Percentiles rank a stretch among this genome's conserved stretches.
These are phyloP conservation scores for Balanococcus diminutus DNA, from an alignment of 2,888 invertebrate genomes.

Conservation along the genomic window DNA sequence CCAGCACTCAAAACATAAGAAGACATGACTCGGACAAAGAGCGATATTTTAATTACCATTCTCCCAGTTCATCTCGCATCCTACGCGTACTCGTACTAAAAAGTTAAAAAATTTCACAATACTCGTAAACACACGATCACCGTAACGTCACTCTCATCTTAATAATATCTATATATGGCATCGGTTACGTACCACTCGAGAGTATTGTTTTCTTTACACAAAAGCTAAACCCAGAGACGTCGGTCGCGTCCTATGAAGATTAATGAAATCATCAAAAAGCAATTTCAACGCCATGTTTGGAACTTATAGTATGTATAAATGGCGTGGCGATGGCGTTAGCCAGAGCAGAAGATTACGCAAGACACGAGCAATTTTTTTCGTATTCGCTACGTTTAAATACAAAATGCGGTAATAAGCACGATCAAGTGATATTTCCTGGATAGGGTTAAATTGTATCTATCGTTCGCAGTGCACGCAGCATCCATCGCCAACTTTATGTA, in stretches of 20 bases:
- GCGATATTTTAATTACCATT: not conserved
- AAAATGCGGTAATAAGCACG: not conserved
- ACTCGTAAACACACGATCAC: not conserved
- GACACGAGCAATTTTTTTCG: not conserved
- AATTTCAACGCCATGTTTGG: conserved; percentile 10
- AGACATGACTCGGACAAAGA: not conserved
- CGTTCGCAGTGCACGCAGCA: not conserved
- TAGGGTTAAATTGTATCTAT: conserved; percentile 2
- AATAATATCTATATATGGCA: conserved; percentile 21
- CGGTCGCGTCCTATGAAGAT: not conserved
- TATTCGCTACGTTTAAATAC: not conserved
- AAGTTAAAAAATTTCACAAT: conserved; percentile 3
- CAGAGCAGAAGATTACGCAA: not conserved
- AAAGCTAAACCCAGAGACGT: not conserved
- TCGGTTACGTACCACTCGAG: not conserved
- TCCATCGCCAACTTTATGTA: too few relatives aligned
- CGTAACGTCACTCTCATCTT: not conserved
- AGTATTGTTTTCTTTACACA: conserved; percentile 13
- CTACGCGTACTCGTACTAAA: not conserved
- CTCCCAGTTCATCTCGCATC: not conserved
- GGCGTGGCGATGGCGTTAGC: not conserved
- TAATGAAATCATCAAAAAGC: conserved; percentile 34
- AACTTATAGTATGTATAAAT: not conserved
- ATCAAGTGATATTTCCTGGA: conserved; percentile 2
- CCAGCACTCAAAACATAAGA: not conserved